These are phyloP conservation scores for Yponomeuta cagnagella DNA, from an alignment of 2,888 invertebrate genomes.

Conservation along the genomic window DNA sequence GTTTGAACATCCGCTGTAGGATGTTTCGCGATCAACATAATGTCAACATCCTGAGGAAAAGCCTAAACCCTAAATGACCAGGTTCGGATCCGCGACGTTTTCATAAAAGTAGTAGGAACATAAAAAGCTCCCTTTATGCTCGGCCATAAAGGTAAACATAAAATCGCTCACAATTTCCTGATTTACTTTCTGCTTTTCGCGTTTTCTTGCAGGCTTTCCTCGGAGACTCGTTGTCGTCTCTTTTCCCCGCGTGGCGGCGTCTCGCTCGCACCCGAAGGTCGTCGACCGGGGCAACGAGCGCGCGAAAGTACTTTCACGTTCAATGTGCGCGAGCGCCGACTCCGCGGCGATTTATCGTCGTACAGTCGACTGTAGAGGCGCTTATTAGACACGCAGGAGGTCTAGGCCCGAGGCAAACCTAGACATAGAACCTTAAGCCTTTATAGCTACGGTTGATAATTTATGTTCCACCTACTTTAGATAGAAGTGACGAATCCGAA, in stretches of 20 bases:
- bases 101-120: not conserved
- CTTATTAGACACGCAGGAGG: not conserved
- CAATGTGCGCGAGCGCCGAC: constrained; percentile 57
- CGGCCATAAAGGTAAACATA: constrained; percentile 54
- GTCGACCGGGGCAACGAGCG: constrained; percentile 70
- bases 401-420: not conserved
- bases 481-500: too few species aligned
- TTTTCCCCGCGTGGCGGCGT: constrained; percentile 35
- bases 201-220: constrained; percentile 62
- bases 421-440: not conserved
- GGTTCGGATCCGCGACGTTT: not conserved
- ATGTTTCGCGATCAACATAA: not conserved
- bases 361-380: not conserved
- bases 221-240: constrained; percentile 51
- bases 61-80: not conserved
- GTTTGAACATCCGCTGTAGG: not conserved
- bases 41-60: not conserved
- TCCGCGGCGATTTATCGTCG: constrained; percentile 24
- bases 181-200: constrained; percentile 53
- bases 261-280: constrained; percentile 50
- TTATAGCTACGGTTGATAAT: too few species aligned
- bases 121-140: constrained; percentile 17
- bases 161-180: constrained; percentile 60
- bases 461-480: too few species aligned
- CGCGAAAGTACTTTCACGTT: constrained; percentile 73